Base-by-base conservation (phyloP, 2,113 vertebrate genomes). In the Tympanuchus pallidicinctus region DNA sequence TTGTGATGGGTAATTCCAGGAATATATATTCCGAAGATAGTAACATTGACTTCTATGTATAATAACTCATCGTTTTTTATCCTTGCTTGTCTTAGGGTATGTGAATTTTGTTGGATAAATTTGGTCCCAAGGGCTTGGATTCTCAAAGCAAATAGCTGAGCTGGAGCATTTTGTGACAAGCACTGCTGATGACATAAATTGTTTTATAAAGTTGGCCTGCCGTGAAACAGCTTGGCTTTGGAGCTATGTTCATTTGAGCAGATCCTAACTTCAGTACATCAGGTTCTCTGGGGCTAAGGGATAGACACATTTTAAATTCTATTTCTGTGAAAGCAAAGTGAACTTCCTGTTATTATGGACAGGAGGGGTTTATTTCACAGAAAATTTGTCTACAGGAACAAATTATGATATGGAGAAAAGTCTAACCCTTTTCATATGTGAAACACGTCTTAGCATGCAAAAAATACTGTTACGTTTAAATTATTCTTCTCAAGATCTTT, bases 151-250 rank as follows among this genome's bases (percentile, higher is more conserved):
- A 77, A 64, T 77, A 30, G 13, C 22, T 86, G 82, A 22, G 18
- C 11, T 42, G 71, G 32, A 91, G 60, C 45, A n/a, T 57, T 92
- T 88, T 67, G 85, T 88, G 87, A 59, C 66, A 32, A 64, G 28
- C 38, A 65, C 54, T 25, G 73, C 84, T 89, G 82, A 88, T 82
- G 72, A 96, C 94, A 92, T 60, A 56, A 38, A 40, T 89, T 86
- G 85, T 95, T 95, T 77, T 66, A 78, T 86, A 92, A 96, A 95
- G 50, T 64, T 69, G 79, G 56, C 72, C 3, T 89, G 67, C 70
- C 87, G 47, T 80, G 67, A 92, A 89, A 67, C 54, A 59, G 47
- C 67, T 71, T 86, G 79, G 21, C 88, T 94, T 76, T 88, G 79
- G 79, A 94, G 32, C 87, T 48, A 40, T 67, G 60, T 50, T 92